Base-by-base conservation (phyloP, 2,113 vertebrate genomes). In the Kobus ellipsiprymnus region DNA sequence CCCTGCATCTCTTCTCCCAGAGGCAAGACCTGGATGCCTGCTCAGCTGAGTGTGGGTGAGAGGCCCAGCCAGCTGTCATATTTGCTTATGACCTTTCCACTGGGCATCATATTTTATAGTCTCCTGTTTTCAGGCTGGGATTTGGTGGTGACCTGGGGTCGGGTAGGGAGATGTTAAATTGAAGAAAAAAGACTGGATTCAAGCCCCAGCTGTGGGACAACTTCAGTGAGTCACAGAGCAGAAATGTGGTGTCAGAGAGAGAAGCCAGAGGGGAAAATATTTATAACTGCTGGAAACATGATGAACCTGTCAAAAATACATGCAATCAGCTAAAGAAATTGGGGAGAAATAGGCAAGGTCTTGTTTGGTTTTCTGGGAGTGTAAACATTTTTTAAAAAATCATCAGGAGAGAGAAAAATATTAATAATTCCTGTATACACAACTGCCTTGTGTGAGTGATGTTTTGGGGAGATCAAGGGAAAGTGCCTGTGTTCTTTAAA, bases 241-340 rank as follows among this genome's bases (percentile, higher is more conserved):
- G 94, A 98, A 97, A 97, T 96, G 95, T 40, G 54, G 30, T 50
- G 62, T 88, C 90, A 62, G 78, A 77, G 87, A 96, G 36, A 40
- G 59, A 96, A 78, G 95, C 67, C 95, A 97, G 67, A 81, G 30
- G 74, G 48, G 78, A 48, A 90, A 86, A 82, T 57, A 44, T 62
- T 81, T 83, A 46, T 67, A 94, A 94, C 55, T 92, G 93, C 84
- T n/a, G 16, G 96, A 92, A 95, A 95, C 84, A 91, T 30, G 52
- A 95, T 33, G 86, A 87, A 92, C 71, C 96, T 90, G 88, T 96
- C 91, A 94, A 90, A 97, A 95, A 94, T 59, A 93, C 74, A 93
- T n/a, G 52, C 91, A 93, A 90, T 81, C 71, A 81, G 36, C 55
- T 59, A 81, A 83, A 80, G 83, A 74, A 80, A 87, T 55, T 64